phyloP scores from a whole-genome alignment of 2,888 invertebrate species.

The Brachyopa scutellaris region DNA sequence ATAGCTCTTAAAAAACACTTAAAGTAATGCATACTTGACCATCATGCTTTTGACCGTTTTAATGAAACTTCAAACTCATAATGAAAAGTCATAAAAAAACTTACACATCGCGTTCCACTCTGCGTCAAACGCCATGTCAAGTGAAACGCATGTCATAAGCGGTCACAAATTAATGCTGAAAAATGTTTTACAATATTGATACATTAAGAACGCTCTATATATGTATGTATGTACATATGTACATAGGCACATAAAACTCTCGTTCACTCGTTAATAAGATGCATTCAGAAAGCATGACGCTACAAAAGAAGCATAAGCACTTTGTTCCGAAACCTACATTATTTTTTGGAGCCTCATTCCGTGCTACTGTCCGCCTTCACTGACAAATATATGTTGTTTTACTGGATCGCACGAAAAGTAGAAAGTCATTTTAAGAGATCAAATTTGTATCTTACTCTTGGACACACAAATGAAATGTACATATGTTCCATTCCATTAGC shows the following conservation, averaged over 20 bases:
- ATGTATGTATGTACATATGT: too few species aligned
- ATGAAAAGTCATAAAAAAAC: neutral
- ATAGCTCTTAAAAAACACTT: neutral
- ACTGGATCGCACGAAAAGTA: slow-evolving; percentile 19
- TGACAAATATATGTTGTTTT: slow-evolving; percentile 3
- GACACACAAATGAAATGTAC: neutral
- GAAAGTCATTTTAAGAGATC: slow-evolving; percentile 31
- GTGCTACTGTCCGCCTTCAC: neutral
- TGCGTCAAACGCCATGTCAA: slow-evolving; percentile 9
- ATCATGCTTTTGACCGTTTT: slow-evolving; percentile 9
- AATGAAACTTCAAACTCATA: slow-evolving; percentile 5
- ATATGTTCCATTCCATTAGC: neutral
- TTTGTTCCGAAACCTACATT: slow-evolving; percentile 12
- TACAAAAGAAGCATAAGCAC: neutral
- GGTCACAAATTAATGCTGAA: neutral
- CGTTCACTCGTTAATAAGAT: slow-evolving; percentile 1
- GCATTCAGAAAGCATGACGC: slow-evolving; percentile 21
- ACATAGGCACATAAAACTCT: too few species aligned
- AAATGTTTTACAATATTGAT: slow-evolving; percentile 8
- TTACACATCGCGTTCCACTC: slow-evolving; percentile 12
- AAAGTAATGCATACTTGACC: neutral
- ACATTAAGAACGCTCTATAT: slow-evolving; percentile 5
- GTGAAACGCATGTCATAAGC: slow-evolving; percentile 21
- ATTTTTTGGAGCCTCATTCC: slow-evolving; percentile 4
- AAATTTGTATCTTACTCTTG: neutral